These are phyloP conservation scores for Luscinia luscinia DNA, from an alignment of 2,797 vertebrate genomes.

Conservation along the genomic window DNA sequence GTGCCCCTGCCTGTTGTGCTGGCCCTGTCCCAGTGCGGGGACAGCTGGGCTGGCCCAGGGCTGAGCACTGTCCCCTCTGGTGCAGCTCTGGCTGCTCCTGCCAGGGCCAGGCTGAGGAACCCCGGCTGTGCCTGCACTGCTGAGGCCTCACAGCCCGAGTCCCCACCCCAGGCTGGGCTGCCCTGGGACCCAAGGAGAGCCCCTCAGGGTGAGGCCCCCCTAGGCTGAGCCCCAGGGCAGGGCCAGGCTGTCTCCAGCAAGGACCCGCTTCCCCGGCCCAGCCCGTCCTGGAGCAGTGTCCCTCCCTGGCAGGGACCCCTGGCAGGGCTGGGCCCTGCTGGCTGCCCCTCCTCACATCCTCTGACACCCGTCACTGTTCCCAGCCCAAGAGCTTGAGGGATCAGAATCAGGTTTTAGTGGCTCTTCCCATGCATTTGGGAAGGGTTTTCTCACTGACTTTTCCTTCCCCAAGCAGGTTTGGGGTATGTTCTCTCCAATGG, in stretches of 20 bases:
- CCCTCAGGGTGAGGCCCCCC: background rate
- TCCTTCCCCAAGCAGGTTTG: background rate
- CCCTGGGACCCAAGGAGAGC: background rate
- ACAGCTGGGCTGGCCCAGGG: background rate
- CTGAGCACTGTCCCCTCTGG: background rate
- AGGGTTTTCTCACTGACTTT: background rate
- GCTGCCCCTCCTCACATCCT: too few species aligned
- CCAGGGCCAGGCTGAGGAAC: background rate
- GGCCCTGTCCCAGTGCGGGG: too few species aligned
- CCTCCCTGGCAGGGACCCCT: background rate
- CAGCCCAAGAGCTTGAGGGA: background rate
- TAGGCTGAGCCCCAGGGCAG: background rate
- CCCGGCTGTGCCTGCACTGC: rapidly evolving
- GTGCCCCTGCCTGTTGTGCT: background rate
- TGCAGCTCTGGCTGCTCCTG: background rate
- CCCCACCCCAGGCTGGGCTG: background rate
- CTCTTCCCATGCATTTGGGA: background rate
- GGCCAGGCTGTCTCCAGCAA: background rate
- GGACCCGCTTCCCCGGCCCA: background rate
- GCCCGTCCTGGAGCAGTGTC: background rate
- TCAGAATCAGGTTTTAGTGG: background rate
- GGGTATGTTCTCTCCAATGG: background rate
- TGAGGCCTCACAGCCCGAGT: background rate
- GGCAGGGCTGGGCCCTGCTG: too few species aligned
- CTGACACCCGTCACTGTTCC: background rate